These are phyloP conservation scores for Eudemis profundana DNA, from an alignment of 2,888 invertebrate species.

Conservation along the genomic window DNA sequence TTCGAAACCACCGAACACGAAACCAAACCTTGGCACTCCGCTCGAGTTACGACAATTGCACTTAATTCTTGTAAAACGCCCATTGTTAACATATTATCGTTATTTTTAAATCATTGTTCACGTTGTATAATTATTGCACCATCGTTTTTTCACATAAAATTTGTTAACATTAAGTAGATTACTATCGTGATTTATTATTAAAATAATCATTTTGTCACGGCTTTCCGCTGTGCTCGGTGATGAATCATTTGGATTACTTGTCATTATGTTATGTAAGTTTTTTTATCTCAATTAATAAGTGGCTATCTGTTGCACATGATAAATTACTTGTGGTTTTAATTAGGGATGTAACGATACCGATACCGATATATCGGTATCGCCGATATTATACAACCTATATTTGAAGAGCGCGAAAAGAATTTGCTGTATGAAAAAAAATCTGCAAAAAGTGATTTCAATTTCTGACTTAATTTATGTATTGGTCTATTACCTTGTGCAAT, in stretches of 20 bases:
- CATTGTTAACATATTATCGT: conserved; percentile 36
- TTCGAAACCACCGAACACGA: conserved; percentile 36
- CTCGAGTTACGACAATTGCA: conserved; percentile 36
- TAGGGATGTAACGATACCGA: background rate
- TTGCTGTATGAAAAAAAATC: too few relatives aligned
- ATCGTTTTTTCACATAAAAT: conserved; percentile 33
- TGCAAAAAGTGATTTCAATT: too few relatives aligned
- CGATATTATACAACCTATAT: too few relatives aligned
- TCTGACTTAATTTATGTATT: too few relatives aligned
- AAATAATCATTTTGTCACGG: conserved; percentile 16
- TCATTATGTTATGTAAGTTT: conserved; percentile 28
- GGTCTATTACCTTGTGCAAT: too few relatives aligned
- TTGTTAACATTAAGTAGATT: conserved; percentile 27
- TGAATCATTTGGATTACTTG: conserved; percentile 29
- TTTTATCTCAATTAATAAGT: conserved; percentile 25
- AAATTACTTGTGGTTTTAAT: conserved; percentile 23
- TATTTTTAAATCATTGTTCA: conserved; percentile 19
- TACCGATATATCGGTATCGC: background rate
- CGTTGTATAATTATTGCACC: conserved; percentile 17
- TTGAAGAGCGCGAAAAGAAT: too few relatives aligned
- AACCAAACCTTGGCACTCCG: conserved; percentile 35
- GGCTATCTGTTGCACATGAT: conserved; percentile 19
- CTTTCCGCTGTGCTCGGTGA: conserved; percentile 28
- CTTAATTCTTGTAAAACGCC: conserved; percentile 38
- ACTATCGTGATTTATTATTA: conserved; percentile 31